Evolutionary conservation across 2,888 invertebrate genomes (phyloP).

Genomic region (Gymnoscelis rufifasciata): DNA sequence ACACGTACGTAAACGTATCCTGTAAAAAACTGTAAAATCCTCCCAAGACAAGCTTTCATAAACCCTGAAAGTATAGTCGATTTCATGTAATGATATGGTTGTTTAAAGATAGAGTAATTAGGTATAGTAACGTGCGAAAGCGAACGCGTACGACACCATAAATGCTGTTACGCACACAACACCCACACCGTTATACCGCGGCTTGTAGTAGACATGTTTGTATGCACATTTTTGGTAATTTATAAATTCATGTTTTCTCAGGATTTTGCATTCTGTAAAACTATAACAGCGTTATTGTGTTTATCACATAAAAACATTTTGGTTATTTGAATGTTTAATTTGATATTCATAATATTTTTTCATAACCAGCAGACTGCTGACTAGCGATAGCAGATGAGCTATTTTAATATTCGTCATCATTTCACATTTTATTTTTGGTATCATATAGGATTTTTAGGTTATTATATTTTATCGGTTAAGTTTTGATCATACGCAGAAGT

Average conservation of each 20-base stretch:
- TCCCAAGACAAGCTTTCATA: not conserved
- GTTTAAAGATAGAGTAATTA: slow-evolving; percentile 6
- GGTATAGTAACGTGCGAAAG: slow-evolving; percentile 42
- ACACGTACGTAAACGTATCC: too few relatives aligned
- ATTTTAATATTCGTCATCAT: too few relatives aligned
- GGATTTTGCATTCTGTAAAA: not conserved
- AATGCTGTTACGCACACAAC: slow-evolving; percentile 54
- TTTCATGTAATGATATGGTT: slow-evolving; percentile 2
- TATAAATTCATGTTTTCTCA: not conserved
- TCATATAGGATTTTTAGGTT: too few relatives aligned
- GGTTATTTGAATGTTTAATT: too few relatives aligned
- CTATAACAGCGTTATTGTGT: not conserved
- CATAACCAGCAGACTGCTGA: too few relatives aligned
- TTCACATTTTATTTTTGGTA: too few relatives aligned
- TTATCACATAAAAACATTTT: too few relatives aligned
- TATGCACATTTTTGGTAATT: slow-evolving; percentile 23
- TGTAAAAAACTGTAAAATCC: too few relatives aligned
- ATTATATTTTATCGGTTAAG: too few relatives aligned
- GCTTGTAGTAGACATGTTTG: slow-evolving; percentile 46
- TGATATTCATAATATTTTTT: too few relatives aligned
- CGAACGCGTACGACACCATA: slow-evolving; percentile 58
- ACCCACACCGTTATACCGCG: slow-evolving; percentile 54
- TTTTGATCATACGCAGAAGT: too few relatives aligned
- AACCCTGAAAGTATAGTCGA: not conserved
- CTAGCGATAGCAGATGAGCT: too few relatives aligned